Conservation (phyloP, 2,797 vertebrate species). For the Rhinella marina region DNA sequence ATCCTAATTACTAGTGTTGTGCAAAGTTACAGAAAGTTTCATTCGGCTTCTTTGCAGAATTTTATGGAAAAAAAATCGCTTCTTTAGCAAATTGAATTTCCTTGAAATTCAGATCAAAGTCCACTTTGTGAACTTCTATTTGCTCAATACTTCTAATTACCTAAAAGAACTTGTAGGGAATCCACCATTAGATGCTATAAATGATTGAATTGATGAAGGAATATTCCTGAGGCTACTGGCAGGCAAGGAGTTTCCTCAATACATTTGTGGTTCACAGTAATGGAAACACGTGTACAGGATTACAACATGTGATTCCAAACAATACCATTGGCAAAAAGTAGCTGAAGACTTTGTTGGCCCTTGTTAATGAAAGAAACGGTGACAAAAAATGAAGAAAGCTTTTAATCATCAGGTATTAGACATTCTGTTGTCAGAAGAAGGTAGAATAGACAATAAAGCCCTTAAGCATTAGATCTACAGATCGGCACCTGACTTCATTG, state of each 20-base stretch:
- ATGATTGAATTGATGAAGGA: background rate
- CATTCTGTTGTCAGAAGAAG: background rate
- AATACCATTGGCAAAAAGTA: background rate
- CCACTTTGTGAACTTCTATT: too few relatives aligned
- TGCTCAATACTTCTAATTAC: background rate
- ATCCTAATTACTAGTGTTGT: too few relatives aligned
- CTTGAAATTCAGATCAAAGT: too few relatives aligned
- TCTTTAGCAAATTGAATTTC: too few relatives aligned
- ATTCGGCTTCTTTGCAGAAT: too few relatives aligned
- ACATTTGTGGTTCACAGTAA: background rate
- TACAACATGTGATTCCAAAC: background rate
- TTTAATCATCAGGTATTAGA: background rate
- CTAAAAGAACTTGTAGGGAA: background rate
- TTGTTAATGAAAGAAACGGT: background rate
- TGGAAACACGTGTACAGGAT: background rate
- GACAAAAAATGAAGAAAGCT: background rate
- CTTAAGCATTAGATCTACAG: background rate
- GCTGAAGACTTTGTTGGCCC: background rate
- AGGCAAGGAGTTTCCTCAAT: background rate
- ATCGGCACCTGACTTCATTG: background rate
- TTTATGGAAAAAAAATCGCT: too few relatives aligned
- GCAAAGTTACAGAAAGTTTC: too few relatives aligned
- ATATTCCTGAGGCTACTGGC: slow-evolving; percentile 25
- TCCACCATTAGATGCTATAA: background rate
- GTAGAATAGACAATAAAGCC: slow-evolving; percentile 1